phyloP scores from a whole-genome alignment of 1,140 invertebrate species.

The Penaeus japonicus region DNA sequence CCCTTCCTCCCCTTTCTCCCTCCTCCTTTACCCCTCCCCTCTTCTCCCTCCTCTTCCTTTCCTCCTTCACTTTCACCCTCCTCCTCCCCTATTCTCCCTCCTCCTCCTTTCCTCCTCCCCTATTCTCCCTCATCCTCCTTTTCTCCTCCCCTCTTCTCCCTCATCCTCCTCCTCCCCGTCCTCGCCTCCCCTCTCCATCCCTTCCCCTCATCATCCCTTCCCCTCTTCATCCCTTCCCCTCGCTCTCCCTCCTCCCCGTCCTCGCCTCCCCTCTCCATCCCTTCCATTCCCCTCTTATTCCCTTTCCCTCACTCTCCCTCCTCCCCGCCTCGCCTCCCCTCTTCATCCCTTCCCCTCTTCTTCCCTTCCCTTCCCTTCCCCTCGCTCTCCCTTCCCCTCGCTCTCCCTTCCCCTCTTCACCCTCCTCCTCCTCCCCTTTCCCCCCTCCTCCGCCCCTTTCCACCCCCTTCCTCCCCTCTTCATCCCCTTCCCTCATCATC shows the following conservation, averaged over 20 bases:
- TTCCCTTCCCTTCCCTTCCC: not conserved
- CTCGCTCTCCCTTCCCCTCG: not conserved
- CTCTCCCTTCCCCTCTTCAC: not conserved
- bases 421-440: too few relatives aligned
- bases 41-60: not conserved
- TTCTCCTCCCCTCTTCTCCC: not conserved
- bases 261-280: not conserved
- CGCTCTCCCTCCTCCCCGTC: not conserved
- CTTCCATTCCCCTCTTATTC: not conserved
- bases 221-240: too few relatives aligned
- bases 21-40: not conserved
- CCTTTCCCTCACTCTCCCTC: not conserved
- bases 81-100: not conserved
- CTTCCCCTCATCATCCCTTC: not conserved
- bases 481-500: too few relatives aligned
- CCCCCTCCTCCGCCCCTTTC: too few relatives aligned
- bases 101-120: not conserved
- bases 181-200: not conserved
- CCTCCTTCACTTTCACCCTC: not conserved
- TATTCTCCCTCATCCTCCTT: not conserved
- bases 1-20: not conserved
- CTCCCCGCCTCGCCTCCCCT: not conserved
- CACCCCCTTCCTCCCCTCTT: too few relatives aligned
- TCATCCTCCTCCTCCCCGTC: not conserved
- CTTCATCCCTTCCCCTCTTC: not conserved